phyloP scores from a whole-genome alignment of 2,797 vertebrate species.

The Lophura swinhoii region DNA sequence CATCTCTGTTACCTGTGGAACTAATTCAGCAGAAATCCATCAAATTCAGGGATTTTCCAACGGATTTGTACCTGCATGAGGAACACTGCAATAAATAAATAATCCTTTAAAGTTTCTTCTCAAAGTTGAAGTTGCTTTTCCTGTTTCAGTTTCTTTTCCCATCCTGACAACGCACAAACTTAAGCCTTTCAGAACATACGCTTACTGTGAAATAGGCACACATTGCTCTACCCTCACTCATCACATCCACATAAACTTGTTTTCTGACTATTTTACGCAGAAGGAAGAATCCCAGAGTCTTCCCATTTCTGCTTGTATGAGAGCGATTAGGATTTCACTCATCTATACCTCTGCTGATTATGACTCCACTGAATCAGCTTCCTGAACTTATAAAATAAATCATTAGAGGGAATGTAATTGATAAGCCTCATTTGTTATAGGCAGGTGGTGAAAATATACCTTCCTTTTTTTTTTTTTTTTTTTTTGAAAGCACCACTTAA shows the following conservation, averaged over 20 bases:
- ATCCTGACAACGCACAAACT: background rate
- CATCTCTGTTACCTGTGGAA: background rate
- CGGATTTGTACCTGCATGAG: background rate
- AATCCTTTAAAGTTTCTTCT: background rate
- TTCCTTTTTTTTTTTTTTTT: background rate
- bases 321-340: background rate
- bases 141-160: background rate
- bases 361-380: background rate
- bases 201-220: background rate
- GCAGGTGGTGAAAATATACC: background rate
- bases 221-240: background rate
- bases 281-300: background rate
- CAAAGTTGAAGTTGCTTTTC: background rate
- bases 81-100: background rate
- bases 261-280: background rate
- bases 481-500: background rate
- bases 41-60: background rate
- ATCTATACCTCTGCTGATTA: background rate
- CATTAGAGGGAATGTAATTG: background rate
- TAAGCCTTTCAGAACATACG: background rate
- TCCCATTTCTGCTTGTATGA: background rate
- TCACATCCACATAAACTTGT: background rate
- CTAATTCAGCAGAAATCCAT: background rate
- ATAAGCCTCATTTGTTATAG: background rate
- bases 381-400: background rate